A percentile compares a stretch with the other conserved stretches of the same genome.
Conservation (phyloP, 2,113 vertebrate genomes). For the Urocolius indicus region DNA sequence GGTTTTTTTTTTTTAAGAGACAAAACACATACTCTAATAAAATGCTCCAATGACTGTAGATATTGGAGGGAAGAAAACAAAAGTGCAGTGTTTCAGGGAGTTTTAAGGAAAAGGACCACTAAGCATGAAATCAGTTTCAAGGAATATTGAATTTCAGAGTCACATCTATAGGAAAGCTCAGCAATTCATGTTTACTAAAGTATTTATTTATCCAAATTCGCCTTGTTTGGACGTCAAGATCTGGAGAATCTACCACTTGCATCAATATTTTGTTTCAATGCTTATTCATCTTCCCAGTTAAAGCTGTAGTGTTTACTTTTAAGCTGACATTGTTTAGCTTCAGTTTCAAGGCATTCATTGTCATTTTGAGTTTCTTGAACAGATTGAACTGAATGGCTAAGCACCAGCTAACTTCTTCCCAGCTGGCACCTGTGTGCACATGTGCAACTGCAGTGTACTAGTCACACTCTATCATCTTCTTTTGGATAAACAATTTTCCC, state of each 20-base stretch:
- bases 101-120: background rate
- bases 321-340: background rate
- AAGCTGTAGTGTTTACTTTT: background rate
- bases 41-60: background rate
- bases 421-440: background rate
- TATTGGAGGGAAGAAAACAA: background rate
- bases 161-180: background rate
- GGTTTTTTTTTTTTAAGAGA: background rate
- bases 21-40: background rate
- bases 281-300: background rate
- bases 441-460: background rate
- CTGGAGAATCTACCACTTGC: background rate
- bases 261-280: background rate
- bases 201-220: background rate
- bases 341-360: background rate
- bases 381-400: background rate
- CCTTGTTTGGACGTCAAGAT: background rate
- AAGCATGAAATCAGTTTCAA: background rate
- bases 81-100: background rate
- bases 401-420: background rate
- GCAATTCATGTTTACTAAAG: background rate
- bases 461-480: background rate
- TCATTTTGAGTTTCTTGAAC: background rate
- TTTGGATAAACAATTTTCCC: background rate
- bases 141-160: background rate